These are phyloP conservation scores for Oceanodroma tethys DNA, from an alignment of 2,113 vertebrate genomes.

Conservation along the genomic window DNA sequence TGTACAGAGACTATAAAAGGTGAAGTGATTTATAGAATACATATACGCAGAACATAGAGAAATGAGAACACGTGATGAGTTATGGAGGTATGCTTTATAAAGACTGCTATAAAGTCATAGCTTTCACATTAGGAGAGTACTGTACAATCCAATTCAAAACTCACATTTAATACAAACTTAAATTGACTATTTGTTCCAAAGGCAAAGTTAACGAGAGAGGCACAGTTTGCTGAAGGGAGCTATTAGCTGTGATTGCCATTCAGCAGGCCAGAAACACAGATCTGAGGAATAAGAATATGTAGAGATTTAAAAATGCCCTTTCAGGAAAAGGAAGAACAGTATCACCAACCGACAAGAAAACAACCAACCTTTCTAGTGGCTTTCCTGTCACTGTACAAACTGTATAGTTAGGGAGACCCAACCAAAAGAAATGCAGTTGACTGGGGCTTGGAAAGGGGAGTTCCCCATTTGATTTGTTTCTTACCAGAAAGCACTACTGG, in stretches of 20 bases:
- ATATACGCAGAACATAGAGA: background rate
- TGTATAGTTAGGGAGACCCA: background rate
- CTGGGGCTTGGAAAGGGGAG: background rate
- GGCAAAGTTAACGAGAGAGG: background rate
- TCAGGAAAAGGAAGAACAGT: background rate
- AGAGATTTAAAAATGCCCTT: background rate
- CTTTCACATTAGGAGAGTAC: background rate
- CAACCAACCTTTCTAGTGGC: background rate
- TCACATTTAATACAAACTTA: background rate
- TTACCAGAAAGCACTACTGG: background rate
- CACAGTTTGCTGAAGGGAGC: background rate
- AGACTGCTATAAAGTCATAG: background rate
- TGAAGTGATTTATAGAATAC: background rate
- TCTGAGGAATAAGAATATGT: background rate
- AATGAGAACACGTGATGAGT: background rate
- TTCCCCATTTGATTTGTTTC: background rate
- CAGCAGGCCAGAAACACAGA: background rate
- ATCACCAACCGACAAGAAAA: accelerated
- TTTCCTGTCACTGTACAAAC: background rate
- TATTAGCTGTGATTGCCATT: background rate
- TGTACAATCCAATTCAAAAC: background rate
- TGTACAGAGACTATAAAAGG: background rate
- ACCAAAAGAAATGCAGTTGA: background rate
- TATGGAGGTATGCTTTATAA: background rate
- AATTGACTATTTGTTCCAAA: background rate